Percentiles rank a stretch among this genome's conserved stretches.
Conservation (phyloP, 2,113 vertebrate species). For the Amazona vittata region DNA sequence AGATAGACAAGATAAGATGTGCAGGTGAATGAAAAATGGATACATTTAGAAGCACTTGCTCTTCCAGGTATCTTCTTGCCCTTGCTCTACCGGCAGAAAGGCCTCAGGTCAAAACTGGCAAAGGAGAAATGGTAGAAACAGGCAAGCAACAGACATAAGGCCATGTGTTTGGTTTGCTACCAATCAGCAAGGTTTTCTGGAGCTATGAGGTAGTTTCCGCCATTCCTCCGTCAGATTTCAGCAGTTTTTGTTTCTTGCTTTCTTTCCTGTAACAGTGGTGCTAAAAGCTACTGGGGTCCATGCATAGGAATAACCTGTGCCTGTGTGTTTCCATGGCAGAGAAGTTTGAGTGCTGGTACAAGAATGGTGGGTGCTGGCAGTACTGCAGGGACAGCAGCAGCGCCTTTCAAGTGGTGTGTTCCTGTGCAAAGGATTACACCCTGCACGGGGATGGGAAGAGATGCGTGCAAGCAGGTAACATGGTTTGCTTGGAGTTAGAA, state of each 20-base stretch:
- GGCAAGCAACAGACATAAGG: fast-evolving
- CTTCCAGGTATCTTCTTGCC: not conserved
- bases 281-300: fast-evolving
- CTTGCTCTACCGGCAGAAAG: not conserved
- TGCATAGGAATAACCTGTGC: fast-evolving
- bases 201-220: not conserved
- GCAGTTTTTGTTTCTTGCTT: not conserved
- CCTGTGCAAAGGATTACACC: slow-evolving; percentile 67
- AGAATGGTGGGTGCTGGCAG: slow-evolving; percentile 79
- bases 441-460: slow-evolving; percentile 65
- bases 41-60: not conserved
- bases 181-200: not conserved
- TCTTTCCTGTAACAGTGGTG: fast-evolving
- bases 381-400: slow-evolving; percentile 70
- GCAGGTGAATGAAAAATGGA: not conserved
- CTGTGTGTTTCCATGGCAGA: slow-evolving; percentile 20
- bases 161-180: not conserved
- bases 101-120: not conserved
- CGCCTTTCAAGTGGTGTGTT: slow-evolving; percentile 30
- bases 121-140: not conserved
- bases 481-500: not conserved
- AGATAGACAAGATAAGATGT: not conserved
- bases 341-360: slow-evolving; percentile 72
- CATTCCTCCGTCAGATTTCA: not conserved
- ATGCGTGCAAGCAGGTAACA: slow-evolving; percentile 65